Evolutionary conservation across 2,113 vertebrate genomes (phyloP).

Genomic region (Heterocephalus glaber): DNA sequence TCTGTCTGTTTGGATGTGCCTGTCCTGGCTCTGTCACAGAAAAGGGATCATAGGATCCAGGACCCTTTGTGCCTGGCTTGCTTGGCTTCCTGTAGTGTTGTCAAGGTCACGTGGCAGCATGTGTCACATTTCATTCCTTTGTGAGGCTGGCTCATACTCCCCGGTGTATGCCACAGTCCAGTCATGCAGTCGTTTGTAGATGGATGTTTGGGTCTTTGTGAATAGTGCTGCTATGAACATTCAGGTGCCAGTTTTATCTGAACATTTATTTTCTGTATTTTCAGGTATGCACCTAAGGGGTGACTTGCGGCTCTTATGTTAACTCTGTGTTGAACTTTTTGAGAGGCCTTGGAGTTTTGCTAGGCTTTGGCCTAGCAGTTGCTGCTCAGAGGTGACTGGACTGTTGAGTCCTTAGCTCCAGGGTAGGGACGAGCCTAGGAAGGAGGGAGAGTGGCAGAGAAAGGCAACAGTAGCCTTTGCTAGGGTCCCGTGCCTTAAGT

Average conservation of each 20-base stretch:
- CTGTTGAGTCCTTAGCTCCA: neutral
- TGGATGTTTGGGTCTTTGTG: neutral
- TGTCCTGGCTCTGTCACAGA: neutral
- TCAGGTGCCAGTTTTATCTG: neutral
- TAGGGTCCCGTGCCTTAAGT: neutral
- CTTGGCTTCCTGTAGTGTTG: neutral
- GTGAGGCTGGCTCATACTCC: neutral
- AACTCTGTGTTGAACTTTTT: neutral
- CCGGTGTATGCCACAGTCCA: accelerated
- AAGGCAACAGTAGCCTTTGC: neutral
- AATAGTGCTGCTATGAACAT: neutral
- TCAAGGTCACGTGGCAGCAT: accelerated
- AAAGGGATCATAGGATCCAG: neutral
- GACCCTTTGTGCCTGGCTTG: neutral
- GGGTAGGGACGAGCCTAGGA: too few species aligned
- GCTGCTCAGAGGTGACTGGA: neutral
- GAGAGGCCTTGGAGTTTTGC: neutral
- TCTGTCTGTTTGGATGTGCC: neutral
- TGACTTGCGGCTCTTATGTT: neutral
- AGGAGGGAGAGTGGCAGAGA: neutral
- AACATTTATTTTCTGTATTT: neutral
- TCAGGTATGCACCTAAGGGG: accelerated
- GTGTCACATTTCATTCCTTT: neutral
- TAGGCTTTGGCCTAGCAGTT: neutral
- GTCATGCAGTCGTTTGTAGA: neutral